phyloP scores from a whole-genome alignment of 2,113 vertebrate species.

The Oreochromis niloticus region DNA sequence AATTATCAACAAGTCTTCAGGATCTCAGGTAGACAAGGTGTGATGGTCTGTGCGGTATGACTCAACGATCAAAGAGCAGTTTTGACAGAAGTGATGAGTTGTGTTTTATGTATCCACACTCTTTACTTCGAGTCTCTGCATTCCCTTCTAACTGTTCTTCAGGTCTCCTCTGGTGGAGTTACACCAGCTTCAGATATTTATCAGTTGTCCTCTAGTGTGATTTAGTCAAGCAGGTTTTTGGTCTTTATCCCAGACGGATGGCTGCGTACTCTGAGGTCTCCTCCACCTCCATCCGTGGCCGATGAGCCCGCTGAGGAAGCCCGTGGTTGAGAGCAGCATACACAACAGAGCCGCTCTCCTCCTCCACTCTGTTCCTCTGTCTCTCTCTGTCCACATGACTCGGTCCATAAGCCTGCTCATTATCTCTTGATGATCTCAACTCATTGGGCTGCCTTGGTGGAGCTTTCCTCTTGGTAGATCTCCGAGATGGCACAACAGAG shows the following conservation, averaged over 20 bases:
- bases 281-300: not conserved
- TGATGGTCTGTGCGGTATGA: not conserved
- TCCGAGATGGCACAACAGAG: not conserved
- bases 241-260: conserved; percentile 37
- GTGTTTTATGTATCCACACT: not conserved
- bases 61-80: fast-evolving
- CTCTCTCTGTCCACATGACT: not conserved
- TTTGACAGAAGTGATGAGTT: not conserved
- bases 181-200: not conserved
- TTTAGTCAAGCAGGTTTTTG: not conserved
- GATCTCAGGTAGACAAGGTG: not conserved
- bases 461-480: not conserved
- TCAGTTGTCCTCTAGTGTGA: not conserved
- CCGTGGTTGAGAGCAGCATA: conserved; percentile 68
- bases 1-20: not conserved
- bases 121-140: not conserved
- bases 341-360: conserved; percentile 8
- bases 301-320: not conserved
- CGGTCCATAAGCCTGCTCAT: not conserved
- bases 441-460: not conserved
- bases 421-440: not conserved
- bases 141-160: not conserved
- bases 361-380: not conserved
- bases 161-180: not conserved
- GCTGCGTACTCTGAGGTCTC: conserved; percentile 67